Evolutionary conservation across 2,113 vertebrate species (phyloP).

Genomic region (Gobius niger): DNA sequence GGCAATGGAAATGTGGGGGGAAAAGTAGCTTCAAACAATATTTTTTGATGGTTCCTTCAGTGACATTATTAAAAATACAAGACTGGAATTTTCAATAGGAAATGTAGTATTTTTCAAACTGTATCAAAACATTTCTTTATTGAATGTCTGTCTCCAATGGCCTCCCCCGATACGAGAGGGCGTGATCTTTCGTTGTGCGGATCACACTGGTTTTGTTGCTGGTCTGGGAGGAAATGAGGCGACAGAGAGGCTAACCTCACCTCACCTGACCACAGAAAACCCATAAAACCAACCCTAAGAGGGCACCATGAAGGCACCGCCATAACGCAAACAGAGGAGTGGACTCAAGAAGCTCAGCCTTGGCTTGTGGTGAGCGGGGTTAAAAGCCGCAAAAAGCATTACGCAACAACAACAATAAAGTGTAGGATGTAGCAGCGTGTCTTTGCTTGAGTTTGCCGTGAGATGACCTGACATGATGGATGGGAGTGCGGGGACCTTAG

Average conservation of each 20-base stretch:
- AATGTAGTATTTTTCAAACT: not conserved
- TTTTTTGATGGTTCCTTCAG: not conserved
- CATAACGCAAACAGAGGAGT: not conserved
- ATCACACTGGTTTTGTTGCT: not conserved
- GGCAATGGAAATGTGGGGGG: too few species aligned
- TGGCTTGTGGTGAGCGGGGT: too few species aligned
- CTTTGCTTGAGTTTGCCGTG: not conserved
- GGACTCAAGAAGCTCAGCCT: too few species aligned
- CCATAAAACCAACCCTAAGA: constrained; percentile 35
- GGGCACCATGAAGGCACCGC: constrained; percentile 7
- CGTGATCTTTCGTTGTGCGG: constrained; percentile 2
- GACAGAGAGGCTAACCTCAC: not conserved
- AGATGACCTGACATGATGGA: not conserved
- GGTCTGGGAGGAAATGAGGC: constrained; percentile 48
- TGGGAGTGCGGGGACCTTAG: constrained; percentile 23
- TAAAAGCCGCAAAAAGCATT: too few species aligned
- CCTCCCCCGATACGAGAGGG: too few species aligned
- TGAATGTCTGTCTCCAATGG: not conserved
- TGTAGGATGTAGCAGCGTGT: not conserved
- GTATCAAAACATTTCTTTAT: not conserved
- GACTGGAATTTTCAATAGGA: not conserved
- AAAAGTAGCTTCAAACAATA: too few species aligned
- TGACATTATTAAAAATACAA: not conserved
- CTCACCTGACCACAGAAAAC: constrained; percentile 43
- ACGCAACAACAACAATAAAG: too few species aligned